phyloP scores from a whole-genome alignment of 2,113 vertebrate species.

The Meleagris gallopavo region DNA sequence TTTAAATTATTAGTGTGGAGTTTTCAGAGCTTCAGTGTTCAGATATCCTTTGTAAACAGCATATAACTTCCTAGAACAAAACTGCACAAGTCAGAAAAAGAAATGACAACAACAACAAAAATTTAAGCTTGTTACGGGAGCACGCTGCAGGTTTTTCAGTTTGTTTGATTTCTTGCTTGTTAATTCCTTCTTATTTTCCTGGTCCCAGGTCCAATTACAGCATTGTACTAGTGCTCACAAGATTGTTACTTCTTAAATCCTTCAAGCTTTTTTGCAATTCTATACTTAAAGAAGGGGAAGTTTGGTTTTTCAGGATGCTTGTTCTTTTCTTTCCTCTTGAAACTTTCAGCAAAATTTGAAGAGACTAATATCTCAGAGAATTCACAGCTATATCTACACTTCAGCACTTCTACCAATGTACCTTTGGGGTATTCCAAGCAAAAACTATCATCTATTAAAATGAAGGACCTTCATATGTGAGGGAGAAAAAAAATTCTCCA shows the following conservation, averaged over 20 bases:
- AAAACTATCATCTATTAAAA: neutral
- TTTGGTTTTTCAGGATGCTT: neutral
- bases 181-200: neutral
- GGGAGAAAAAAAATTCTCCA: neutral
- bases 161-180: neutral
- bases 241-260: neutral
- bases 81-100: neutral
- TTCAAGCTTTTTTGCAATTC: neutral
- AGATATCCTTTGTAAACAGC: neutral
- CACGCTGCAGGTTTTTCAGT: neutral
- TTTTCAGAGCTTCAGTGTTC: neutral
- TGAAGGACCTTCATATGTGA: neutral
- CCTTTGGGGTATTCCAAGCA: neutral
- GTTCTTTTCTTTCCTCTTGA: neutral
- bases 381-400: neutral
- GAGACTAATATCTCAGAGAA: neutral
- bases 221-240: neutral
- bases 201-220: neutral
- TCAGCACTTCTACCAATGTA: neutral
- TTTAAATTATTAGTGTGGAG: neutral
- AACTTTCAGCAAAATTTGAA: neutral
- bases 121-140: neutral
- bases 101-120: neutral
- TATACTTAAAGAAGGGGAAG: neutral
- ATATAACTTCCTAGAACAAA: neutral